Conservation (phyloP, 2,888 invertebrate genomes). For the Leptarthrus brevirostris region DNA sequence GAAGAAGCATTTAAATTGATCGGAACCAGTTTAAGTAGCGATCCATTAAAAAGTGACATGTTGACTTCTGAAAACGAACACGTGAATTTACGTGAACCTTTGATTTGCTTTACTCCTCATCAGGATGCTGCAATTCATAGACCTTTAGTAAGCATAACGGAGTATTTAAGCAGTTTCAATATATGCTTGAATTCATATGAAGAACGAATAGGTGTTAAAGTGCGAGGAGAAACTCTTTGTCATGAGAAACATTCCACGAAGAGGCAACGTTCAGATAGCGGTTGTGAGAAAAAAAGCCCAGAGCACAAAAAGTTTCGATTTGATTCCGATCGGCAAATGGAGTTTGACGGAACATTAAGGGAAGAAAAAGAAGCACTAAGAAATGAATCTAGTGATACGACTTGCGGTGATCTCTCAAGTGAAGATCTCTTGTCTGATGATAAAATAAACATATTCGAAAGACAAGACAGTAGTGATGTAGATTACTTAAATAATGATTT, state of each 20-base stretch:
- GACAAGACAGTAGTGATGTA: conserved; percentile 40
- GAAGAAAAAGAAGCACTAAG: conserved; percentile 12
- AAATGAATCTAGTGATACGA: neutral
- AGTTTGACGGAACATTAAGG: neutral
- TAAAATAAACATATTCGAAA: conserved; percentile 18
- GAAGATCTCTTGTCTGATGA: conserved; percentile 25
- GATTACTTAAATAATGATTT: conserved; percentile 37
- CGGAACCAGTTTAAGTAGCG: neutral
- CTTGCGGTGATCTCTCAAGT: neutral
- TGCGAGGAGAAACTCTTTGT: conserved; percentile 66
- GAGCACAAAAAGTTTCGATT: conserved; percentile 67
- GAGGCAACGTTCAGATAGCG: conserved; percentile 73
- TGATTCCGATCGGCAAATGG: neutral
- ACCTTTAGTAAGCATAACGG: conserved; percentile 79
- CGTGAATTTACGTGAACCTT: conserved; percentile 57
- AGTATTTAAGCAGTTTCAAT: conserved; percentile 81
- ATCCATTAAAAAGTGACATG: neutral
- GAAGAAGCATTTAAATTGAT: conserved; percentile 33
- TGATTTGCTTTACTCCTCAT: conserved; percentile 68
- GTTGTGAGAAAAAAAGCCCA: conserved; percentile 69
- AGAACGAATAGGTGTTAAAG: conserved; percentile 74
- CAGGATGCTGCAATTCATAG: conserved; percentile 75
- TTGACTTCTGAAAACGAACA: neutral
- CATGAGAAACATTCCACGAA: conserved; percentile 60
- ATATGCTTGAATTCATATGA: conserved; percentile 83